These are phyloP conservation scores for Linyphia triangularis DNA, from an alignment of 2,888 invertebrate species.

Conservation along the genomic window DNA sequence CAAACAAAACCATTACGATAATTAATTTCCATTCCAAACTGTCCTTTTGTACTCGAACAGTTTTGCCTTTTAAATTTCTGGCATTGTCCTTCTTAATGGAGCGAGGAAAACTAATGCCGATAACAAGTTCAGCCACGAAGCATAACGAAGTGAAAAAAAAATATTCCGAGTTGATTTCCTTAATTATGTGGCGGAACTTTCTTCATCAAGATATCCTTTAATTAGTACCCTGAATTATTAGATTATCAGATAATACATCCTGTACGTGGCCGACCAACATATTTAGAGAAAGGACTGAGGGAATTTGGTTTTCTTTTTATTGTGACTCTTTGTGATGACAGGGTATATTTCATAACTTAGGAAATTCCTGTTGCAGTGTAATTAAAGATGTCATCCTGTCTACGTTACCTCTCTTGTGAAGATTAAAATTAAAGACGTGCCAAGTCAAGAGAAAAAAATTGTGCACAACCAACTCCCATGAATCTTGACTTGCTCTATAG, in stretches of 20 bases:
- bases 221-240: constrained; percentile 53
- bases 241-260: constrained; percentile 60
- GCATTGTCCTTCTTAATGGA: background rate
- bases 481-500: background rate
- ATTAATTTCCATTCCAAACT: constrained; percentile 17
- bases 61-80: constrained; percentile 17
- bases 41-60: background rate
- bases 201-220: constrained; percentile 58
- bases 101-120: background rate
- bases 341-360: constrained; percentile 37
- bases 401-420: background rate
- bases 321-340: constrained; percentile 3
- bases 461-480: background rate
- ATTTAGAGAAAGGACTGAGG: background rate
- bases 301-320: background rate
- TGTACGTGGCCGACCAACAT: background rate
- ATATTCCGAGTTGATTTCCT: constrained; percentile 8
- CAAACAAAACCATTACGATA: constrained; percentile 29
- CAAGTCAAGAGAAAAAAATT: background rate
- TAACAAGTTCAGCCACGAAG: constrained; percentile 1
- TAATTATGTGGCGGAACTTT: constrained; percentile 39
- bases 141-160: background rate
- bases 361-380: constrained; percentile 49
- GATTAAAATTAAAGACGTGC: constrained; percentile 43
- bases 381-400: constrained; percentile 38